Base-by-base conservation (phyloP, 1,140 invertebrate genomes). In the Pemphigus obesinymphae region DNA sequence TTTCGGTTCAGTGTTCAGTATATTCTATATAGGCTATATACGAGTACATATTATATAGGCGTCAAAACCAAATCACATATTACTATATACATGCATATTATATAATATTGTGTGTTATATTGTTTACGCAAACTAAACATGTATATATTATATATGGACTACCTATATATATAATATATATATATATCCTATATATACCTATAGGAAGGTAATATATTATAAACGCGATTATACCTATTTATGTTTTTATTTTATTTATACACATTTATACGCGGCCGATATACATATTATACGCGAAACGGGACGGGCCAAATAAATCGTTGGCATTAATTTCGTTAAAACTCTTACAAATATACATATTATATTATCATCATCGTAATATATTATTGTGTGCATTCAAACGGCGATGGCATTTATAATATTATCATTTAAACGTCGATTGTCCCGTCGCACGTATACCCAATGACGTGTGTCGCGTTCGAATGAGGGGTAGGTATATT, bases 171-270 rank as follows among this genome's bases (percentile, higher is more conserved):
- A n/a, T 15, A 29, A 29, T 17, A 23, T 29, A 29, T 58, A 53
- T 23, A 29, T 17, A 20, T 31, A 31, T 7, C 1, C 13, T 15
- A 17, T 61, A 61, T 2, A 17, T 29, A 29, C 17, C 15, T 7
- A 20, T 61, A 31, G 5, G 6, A n/a, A n/a, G n/a, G n/a, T n/a
- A n/a, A n/a, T 34, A 66, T 11, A 34, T 20, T 40, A 50, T 40
- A 68, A 34, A n/a, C n/a, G n/a, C 2, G 63, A 40, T 68, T 40
- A n/a, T n/a, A n/a, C n/a, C n/a, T n/a, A 68, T 40, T 68, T 68
- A 68, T 68, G 31, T 68, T 68, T 68, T 68, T 40, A 40, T 68
- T 40, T 68, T 70, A 43, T 70, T 70, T 40, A 66, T 66, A 66
- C 10, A 0, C 31, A 13, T 31, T 5, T 20, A 23, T 23, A 34